Percentiles rank a stretch among this genome's conserved stretches.
phyloP scores from a whole-genome alignment of 37 sponge, comb jelly and placozoan genomes.

The Beroe ovata region DNA sequence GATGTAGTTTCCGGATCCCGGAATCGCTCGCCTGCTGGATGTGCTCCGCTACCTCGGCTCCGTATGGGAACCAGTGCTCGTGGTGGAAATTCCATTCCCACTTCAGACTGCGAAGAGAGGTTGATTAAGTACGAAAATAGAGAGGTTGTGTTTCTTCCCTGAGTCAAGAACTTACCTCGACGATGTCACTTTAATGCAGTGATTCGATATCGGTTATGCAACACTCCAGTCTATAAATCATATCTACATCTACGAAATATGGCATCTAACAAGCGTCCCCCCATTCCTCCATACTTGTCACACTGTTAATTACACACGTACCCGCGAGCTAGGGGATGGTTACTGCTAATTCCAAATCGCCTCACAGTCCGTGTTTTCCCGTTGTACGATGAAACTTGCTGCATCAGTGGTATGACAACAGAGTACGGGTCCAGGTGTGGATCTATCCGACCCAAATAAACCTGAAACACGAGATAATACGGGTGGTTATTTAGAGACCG shows the following conservation, averaged over 20 bases:
- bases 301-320: too few species aligned
- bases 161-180: too few species aligned
- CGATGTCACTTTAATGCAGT: background rate
- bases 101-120: background rate
- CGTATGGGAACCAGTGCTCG: constrained; percentile 44
- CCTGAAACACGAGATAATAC: too few species aligned
- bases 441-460: constrained; percentile 9
- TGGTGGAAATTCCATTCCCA: constrained; percentile 43
- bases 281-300: too few species aligned
- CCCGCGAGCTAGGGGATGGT: constrained; percentile 18
- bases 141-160: too few species aligned
- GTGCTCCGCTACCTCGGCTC: background rate
- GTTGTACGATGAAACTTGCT: constrained; percentile 2
- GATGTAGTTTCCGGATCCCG: background rate
- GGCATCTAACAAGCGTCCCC: too few species aligned
- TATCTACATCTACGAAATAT: too few species aligned
- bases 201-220: background rate
- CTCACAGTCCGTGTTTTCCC: background rate
- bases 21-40: background rate
- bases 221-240: too few species aligned
- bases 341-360: background rate
- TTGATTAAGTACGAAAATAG: too few species aligned
- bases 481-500: too few species aligned
- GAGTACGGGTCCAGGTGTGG: constrained; percentile 3
- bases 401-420: constrained; percentile 2